A percentile compares a stretch with the other conserved stretches of the same genome.
These are phyloP conservation scores for Clepsis dumicolana DNA, from an alignment of 2,888 invertebrate species.

Conservation along the genomic window DNA sequence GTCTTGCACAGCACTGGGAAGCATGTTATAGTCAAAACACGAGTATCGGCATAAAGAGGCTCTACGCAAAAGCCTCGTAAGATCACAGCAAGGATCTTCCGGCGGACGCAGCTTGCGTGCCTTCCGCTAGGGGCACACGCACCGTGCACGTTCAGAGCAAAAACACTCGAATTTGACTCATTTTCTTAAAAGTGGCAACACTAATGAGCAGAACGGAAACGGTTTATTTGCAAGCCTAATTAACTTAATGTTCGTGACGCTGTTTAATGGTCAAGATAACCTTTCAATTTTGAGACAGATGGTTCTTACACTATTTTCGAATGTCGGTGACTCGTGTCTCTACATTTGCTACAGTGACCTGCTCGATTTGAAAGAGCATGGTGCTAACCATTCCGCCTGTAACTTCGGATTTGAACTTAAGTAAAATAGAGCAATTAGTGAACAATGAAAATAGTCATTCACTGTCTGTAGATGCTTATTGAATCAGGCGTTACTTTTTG, in stretches of 20 bases:
- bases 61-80: neutral
- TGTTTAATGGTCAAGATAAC: neutral
- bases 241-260: neutral
- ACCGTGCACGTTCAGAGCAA: conserved; percentile 7
- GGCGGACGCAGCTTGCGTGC: conserved; percentile 69
- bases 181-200: neutral
- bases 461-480: no score
- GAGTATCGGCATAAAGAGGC: neutral
- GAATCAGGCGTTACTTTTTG: no score
- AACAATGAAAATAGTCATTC: no score
- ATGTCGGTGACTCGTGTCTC: no score
- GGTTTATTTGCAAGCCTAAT: conserved; percentile 8
- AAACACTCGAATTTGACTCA: neutral
- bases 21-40: no score
- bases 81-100: conserved; percentile 31
- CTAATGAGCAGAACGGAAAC: conserved; percentile 16
- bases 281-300: neutral
- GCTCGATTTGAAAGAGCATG: no score
- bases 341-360: no score
- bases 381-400: no score
- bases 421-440: no score
- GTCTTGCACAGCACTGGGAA: neutral
- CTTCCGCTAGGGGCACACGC: conserved; percentile 59
- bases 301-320: neutral
- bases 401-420: no score